phyloP scores from a whole-genome alignment of 2,888 invertebrate genomes.

The Pemphredon lugubris region DNA sequence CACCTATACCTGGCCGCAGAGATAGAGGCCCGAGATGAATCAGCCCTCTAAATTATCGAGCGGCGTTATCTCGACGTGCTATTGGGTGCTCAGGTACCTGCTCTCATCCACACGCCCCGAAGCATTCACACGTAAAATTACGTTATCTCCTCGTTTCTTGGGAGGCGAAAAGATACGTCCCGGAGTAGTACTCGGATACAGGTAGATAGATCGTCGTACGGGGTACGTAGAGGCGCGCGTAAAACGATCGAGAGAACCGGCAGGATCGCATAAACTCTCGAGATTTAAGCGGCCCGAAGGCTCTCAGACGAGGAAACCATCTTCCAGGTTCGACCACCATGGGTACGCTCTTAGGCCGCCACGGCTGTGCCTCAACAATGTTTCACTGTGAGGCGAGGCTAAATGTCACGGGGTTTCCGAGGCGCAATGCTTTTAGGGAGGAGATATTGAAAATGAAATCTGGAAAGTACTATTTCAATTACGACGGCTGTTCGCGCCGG shows the following conservation, averaged over 20 bases:
- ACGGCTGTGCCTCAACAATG: constrained; percentile 39
- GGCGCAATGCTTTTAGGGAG: constrained; percentile 39
- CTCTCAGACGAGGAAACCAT: constrained; percentile 65
- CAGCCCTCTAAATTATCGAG: constrained; percentile 76
- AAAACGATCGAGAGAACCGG: constrained; percentile 66
- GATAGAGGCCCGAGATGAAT: constrained; percentile 66
- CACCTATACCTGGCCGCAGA: constrained; percentile 46
- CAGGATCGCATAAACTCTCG: constrained; percentile 66
- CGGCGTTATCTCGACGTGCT: constrained; percentile 73
- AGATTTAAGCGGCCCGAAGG: constrained; percentile 63
- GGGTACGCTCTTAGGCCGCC: constrained; percentile 49
- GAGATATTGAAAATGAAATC: constrained; percentile 52
- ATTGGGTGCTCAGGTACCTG: constrained; percentile 75
- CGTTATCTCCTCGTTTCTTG: constrained; percentile 74
- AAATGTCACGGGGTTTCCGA: constrained; percentile 44
- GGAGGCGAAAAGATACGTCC: constrained; percentile 69
- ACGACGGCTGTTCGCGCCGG: constrained; percentile 22
- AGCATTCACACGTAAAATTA: constrained; percentile 78
- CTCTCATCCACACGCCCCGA: constrained; percentile 69
- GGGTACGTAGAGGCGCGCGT: constrained; percentile 63
- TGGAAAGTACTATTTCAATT: constrained; percentile 50
- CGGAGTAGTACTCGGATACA: constrained; percentile 61
- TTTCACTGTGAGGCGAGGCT: constrained; percentile 43
- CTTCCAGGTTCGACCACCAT: constrained; percentile 62
- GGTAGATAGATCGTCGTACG: constrained; percentile 68